A percentile compares a stretch with the other conserved stretches of the same genome.
phyloP scores from a whole-genome alignment of 2,113 vertebrate species.

The Struthio camelus region DNA sequence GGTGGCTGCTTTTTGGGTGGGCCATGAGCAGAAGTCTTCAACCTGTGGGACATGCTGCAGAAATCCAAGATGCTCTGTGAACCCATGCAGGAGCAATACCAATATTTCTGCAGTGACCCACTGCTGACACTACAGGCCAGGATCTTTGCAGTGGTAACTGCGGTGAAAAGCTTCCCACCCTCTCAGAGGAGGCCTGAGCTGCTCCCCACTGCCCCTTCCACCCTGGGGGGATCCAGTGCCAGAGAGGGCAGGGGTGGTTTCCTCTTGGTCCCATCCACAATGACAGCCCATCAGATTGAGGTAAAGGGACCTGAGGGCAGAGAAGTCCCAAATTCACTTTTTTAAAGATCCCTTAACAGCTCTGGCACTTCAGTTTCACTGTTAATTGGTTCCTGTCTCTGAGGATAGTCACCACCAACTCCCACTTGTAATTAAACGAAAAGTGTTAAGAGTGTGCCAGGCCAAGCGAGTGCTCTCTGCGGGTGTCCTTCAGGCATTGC shows the following conservation, averaged over 20 bases:
- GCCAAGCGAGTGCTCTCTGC: neutral
- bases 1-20: neutral
- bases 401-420: neutral
- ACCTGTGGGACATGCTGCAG: neutral
- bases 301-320: neutral
- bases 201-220: neutral
- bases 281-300: neutral
- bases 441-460: neutral
- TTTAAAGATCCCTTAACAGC: neutral
- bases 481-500: neutral
- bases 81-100: neutral
- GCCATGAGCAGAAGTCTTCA: neutral
- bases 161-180: neutral
- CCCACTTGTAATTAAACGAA: neutral
- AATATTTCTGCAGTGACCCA: too few relatives aligned
- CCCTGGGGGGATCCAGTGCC: neutral
- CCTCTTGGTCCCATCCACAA: neutral
- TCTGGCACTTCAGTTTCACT: neutral
- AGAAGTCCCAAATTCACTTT: neutral
- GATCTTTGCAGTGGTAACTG: too few relatives aligned
- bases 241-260: too few relatives aligned
- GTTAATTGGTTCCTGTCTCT: neutral
- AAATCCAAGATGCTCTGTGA: neutral
- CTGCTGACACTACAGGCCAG: too few relatives aligned
- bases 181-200: too few relatives aligned